Evolutionary conservation across 1,140 invertebrate genomes (phyloP), one percentile per base, ranked within the genome.

Genomic region (Psix sp.): DNA sequence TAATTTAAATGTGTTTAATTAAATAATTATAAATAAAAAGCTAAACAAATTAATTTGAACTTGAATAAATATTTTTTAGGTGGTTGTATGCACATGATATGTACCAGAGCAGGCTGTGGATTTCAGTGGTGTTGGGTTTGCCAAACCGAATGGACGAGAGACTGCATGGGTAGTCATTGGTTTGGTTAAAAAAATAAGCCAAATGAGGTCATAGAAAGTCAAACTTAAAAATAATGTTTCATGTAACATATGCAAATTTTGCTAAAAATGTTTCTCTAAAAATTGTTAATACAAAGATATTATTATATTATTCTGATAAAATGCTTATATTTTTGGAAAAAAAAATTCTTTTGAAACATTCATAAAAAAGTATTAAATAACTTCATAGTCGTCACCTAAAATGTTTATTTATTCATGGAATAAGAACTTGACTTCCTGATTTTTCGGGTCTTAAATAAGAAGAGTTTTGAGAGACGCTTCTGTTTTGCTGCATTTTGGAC

Each of bases 101-200:
- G 93, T 74, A 91, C 91, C 14, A 88, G 93, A 79, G 88, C 90
- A 40, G 90, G 92, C 3, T 96, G 95, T 85, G 88, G 88, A 16
- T 93, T 90, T 74, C 92, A 95, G 73, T 96, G 95, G 95, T 96
- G 95, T 84, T 96, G 95, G 95, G 88, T 96, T 6, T 96, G 95
- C 81, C 93, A 95, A 84, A 92, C 90, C 1, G 88, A 91, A 73
- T 96, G 95, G 95, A 94, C 92, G 0, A 88, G 94, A 76, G 92
- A 94, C 6, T 96, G 95, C 81, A 95, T 95, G 92, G 93, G 91
- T 4, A 92, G 90, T 79, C 94, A 96, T 84, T 96, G 95, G 95
- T 96, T 96, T 84, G 94, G 93, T 49, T 95, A 89, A 89, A 40
- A 9, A 1, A n/a, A n/a, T n/a, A n/a, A n/a, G n/a, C n/a, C n/a